phyloP scores from a whole-genome alignment of 2,113 vertebrate species.

The Neomonachus schauinslandi region DNA sequence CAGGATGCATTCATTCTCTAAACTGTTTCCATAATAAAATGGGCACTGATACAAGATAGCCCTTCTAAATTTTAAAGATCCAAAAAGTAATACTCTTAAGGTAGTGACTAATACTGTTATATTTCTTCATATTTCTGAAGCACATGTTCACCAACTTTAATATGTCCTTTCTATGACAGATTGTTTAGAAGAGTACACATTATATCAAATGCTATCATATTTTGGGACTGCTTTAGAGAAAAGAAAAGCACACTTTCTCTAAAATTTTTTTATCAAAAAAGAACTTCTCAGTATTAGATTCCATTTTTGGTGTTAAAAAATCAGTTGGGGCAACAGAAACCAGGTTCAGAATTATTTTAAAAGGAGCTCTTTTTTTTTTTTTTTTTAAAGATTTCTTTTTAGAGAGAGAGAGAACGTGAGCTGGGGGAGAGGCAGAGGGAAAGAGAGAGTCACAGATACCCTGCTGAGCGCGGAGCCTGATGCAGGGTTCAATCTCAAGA shows the following conservation, averaged over 20 bases:
- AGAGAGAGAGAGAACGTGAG: background rate
- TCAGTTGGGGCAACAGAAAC: background rate
- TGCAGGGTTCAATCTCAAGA: background rate
- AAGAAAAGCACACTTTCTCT: background rate
- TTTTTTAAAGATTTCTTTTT: background rate
- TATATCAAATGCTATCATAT: background rate
- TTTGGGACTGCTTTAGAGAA: background rate
- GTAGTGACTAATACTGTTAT: background rate
- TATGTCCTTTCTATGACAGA: background rate
- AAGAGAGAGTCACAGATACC: background rate
- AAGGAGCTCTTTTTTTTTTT: background rate
- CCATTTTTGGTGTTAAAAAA: constrained; percentile 14
- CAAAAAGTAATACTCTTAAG: constrained; percentile 17
- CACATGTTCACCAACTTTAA: constrained; percentile 24
- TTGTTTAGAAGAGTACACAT: background rate
- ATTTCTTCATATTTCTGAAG: constrained; percentile 40
- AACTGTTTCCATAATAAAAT: constrained; percentile 37
- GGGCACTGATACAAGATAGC: background rate
- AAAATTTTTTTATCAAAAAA: background rate
- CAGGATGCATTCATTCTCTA: constrained; percentile 3
- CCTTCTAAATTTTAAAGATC: constrained; percentile 29
- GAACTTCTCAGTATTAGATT: constrained; percentile 1
- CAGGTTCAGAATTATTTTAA: constrained; percentile 23
- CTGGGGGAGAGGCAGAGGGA: background rate
- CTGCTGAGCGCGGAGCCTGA: background rate